Evolutionary conservation across 2,888 invertebrate genomes (phyloP).

Genomic region (Arrhopalites spinosus): DNA sequence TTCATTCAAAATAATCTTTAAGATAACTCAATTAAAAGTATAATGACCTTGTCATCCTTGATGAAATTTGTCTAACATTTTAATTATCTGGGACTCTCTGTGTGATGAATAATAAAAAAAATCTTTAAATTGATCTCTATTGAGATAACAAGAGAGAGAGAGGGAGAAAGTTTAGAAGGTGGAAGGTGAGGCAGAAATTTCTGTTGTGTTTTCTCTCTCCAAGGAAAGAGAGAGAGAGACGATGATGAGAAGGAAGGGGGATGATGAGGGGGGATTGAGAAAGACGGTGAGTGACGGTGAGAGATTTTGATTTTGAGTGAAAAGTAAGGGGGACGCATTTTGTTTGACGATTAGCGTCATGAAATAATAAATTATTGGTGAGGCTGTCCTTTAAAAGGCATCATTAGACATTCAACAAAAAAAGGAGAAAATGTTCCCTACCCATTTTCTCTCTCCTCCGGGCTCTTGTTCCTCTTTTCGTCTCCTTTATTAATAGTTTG

Average conservation of each 20-base stretch:
- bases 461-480: background rate
- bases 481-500: constrained; percentile 25
- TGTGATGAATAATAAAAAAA: too few relatives aligned
- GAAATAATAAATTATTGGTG: constrained; percentile 37
- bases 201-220: background rate
- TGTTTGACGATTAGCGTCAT: constrained; percentile 40
- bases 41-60: too few relatives aligned
- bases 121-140: too few relatives aligned
- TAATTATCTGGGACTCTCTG: too few relatives aligned
- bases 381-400: background rate
- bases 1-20: too few relatives aligned
- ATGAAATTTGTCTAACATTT: too few relatives aligned
- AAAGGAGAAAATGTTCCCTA: background rate
- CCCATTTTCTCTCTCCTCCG: constrained; percentile 1
- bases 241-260: background rate
- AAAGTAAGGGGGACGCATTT: constrained; percentile 21
- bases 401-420: constrained; percentile 32
- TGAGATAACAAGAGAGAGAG: background rate
- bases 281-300: constrained; percentile 4
- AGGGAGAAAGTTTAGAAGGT: background rate
- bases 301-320: background rate
- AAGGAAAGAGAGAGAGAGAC: too few relatives aligned
- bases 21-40: too few relatives aligned
- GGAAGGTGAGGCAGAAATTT: too few relatives aligned
- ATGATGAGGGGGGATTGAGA: too few relatives aligned